Evolutionary conservation across 2,888 invertebrate genomes (phyloP), one percentile per base, ranked within the genome.

Genomic region (Metalampra italica): DNA sequence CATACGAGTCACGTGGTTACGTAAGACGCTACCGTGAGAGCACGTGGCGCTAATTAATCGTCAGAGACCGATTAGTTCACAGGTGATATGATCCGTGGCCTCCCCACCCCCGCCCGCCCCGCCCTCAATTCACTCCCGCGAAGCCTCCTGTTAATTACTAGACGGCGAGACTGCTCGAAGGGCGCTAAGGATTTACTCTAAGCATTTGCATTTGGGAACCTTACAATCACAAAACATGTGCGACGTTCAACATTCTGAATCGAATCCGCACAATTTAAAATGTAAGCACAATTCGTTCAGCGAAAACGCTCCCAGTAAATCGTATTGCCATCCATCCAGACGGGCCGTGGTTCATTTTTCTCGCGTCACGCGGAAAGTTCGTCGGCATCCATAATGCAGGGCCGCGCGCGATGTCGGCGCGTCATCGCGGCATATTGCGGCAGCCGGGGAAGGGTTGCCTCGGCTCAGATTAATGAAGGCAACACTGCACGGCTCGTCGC

Each of bases 301-400:
- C 29, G 34, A 15, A 14, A 42, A 15, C 32, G 11, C 43, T 30
- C 30, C 52, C 59, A 78, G 79, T 80, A 71, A 75, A 79, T 82
- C 71, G 77, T 79, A 78, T 78, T 68, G 72, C 80, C 67, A 87
- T 85, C 78, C 75, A 75, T 85, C 78, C 69, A 64, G 64, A 65
- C 68, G 68, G 68, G 71, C 71, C 68, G 72, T 67, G 81, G 82
- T 84, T 89, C 88, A 89, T 89, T 89, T 89, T 88, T 89, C 88
- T 82, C 85, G 79, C 85, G 88, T 88, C 88, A 80, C 74, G 75
- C 71, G 75, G 58, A 73, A 82, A 82, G 76, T 85, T 84, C 66
- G 68, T 75, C 68, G 64, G 72, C 86, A 89, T 89, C 76, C 86
- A 89, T 89, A 89, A 88, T 87, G 84, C 81, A 88, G 68, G n/a